Evolutionary conservation across 1,140 invertebrate genomes (phyloP).

Genomic region (Drosophila fuyamai): DNA sequence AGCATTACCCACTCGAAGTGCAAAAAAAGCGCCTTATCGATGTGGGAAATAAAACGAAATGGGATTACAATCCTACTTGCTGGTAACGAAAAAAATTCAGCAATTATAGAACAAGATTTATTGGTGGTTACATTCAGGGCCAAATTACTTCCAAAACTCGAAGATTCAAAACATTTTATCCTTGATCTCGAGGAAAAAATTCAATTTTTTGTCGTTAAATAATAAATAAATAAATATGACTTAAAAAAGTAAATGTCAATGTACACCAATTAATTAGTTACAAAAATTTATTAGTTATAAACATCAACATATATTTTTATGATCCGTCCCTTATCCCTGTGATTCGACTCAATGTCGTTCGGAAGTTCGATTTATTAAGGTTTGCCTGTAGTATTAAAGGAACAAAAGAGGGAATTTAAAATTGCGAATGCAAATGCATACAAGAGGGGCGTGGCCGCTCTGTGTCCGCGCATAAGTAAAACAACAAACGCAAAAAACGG

Average conservation of each 20-base stretch:
- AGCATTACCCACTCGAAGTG: constrained; percentile 53
- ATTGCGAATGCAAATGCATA: constrained; percentile 32
- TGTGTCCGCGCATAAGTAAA: constrained; percentile 34
- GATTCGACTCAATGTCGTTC: neutral
- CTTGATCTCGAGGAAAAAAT: too few relatives aligned
- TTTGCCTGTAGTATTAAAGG: constrained; percentile 7
- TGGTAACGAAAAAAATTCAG: neutral
- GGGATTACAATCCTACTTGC: constrained; percentile 18
- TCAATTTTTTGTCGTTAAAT: too few relatives aligned
- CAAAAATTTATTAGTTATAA: too few relatives aligned
- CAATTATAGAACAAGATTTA: neutral
- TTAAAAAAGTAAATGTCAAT: too few relatives aligned
- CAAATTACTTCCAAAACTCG: too few relatives aligned
- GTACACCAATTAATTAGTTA: too few relatives aligned
- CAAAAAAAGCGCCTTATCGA: constrained; percentile 63
- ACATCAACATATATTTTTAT: neutral
- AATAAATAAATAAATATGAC: too few relatives aligned
- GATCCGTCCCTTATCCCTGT: neutral
- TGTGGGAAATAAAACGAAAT: constrained; percentile 48
- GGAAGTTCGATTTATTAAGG: neutral
- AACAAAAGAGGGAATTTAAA: neutral
- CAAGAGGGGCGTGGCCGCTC: constrained; percentile 21
- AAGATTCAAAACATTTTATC: too few relatives aligned
- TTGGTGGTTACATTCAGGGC: neutral
- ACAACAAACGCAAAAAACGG: constrained; percentile 43